A percentile compares a stretch with the other conserved stretches of the same genome.
Evolutionary conservation across 2,113 vertebrate species (phyloP).

Genomic region (Gobio gobio): DNA sequence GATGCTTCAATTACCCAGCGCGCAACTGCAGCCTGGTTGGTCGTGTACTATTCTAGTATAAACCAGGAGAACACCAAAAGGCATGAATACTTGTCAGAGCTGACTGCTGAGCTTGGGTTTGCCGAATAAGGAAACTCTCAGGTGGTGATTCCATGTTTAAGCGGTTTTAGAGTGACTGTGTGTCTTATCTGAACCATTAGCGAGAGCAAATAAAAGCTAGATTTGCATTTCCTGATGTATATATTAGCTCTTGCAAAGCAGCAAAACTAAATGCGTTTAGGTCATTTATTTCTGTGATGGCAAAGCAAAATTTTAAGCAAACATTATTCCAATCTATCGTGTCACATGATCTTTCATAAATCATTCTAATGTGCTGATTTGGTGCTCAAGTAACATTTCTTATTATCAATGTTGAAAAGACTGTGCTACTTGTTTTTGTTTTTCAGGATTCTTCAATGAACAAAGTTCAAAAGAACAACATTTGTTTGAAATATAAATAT

Average conservation of each 20-base stretch:
- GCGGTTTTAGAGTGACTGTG: neutral
- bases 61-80: slow-evolving; percentile 3
- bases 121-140: neutral
- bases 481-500: neutral
- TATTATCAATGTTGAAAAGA: neutral
- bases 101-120: neutral
- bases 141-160: neutral
- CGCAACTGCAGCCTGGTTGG: neutral
- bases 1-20: slow-evolving; percentile 25
- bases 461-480: neutral
- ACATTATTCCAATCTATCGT: no score
- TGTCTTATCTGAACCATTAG: neutral
- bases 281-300: no score
- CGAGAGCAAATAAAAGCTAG: neutral
- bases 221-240: neutral
- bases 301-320: no score
- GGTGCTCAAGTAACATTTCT: neutral
- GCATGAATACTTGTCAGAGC: neutral
- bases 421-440: neutral
- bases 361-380: neutral
- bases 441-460: no score
- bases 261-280: neutral
- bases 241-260: neutral
- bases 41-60: neutral
- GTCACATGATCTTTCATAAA: no score